A percentile compares a stretch with the other conserved stretches of the same genome.
Conservation (phyloP, 2,797 vertebrate species). For the Columba guinea region DNA sequence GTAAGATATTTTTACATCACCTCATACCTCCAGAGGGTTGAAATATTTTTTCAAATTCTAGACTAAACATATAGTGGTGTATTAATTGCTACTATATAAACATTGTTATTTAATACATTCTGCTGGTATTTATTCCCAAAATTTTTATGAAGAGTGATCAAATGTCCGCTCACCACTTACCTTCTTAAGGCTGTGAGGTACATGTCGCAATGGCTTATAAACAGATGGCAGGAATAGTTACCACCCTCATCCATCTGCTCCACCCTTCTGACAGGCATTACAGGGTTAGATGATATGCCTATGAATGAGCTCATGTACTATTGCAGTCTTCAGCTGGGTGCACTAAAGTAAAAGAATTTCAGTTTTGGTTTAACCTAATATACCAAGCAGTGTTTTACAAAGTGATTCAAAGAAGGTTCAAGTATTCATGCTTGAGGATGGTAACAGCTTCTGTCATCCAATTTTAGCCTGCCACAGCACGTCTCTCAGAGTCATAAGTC, state of each 20-base stretch:
- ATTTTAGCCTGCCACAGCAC: not conserved
- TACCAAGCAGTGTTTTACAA: not conserved
- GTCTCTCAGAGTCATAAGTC: not conserved
- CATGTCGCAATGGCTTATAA: not conserved
- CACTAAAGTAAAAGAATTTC: conserved; percentile 2
- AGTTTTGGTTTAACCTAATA: conserved; percentile 7
- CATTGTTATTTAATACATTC: not conserved
- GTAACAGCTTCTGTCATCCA: not conserved
- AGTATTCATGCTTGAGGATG: not conserved
- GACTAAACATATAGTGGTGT: not conserved
- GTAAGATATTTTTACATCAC: not conserved
- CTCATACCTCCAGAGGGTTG: not conserved
- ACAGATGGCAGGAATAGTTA: not conserved
- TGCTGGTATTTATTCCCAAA: not conserved
- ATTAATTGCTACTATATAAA: not conserved
- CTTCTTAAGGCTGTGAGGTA: not conserved
- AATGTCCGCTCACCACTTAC: not conserved
- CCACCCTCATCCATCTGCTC: conserved; percentile 17
- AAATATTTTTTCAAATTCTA: not conserved
- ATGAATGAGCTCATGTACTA: not conserved
- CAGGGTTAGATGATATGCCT: not conserved
- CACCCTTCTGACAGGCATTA: not conserved
- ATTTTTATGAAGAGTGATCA: not conserved
- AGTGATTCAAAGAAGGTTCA: not conserved
- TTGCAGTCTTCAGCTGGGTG: not conserved